Conservation (phyloP, 2,113 vertebrate genomes). For the Cyrtonyx montezumae region DNA sequence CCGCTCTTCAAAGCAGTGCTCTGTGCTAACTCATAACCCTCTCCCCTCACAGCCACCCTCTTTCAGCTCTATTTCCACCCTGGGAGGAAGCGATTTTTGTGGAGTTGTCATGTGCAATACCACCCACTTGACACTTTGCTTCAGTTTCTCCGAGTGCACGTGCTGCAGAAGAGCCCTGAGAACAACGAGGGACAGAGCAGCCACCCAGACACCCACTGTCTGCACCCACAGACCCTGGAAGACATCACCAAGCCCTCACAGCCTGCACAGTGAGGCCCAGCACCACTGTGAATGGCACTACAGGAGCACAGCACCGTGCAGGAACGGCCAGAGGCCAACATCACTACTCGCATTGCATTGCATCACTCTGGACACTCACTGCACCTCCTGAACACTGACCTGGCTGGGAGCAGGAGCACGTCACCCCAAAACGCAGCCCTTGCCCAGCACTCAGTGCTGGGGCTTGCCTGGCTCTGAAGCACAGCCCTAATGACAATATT, state of each 20-base stretch:
- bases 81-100: neutral
- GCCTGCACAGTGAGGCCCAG: neutral
- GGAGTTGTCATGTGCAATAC: neutral
- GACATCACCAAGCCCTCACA: neutral
- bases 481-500: neutral
- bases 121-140: neutral
- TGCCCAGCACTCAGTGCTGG: neutral
- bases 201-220: too few species aligned
- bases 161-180: neutral
- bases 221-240: neutral
- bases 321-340: neutral
- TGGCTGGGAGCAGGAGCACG: neutral
- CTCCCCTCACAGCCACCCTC: neutral
- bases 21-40: constrained; percentile 53
- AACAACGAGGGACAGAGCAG: rapidly evolving
- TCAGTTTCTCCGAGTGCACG: neutral
- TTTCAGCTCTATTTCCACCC: neutral
- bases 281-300: neutral
- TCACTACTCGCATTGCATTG: neutral
- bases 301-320: neutral
- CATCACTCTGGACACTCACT: neutral
- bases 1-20: constrained; percentile 77
- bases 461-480: neutral
- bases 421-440: too few species aligned
- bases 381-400: neutral